Evolutionary conservation across 2,797 vertebrate species (phyloP).

Genomic region (Coendou prehensilis): DNA sequence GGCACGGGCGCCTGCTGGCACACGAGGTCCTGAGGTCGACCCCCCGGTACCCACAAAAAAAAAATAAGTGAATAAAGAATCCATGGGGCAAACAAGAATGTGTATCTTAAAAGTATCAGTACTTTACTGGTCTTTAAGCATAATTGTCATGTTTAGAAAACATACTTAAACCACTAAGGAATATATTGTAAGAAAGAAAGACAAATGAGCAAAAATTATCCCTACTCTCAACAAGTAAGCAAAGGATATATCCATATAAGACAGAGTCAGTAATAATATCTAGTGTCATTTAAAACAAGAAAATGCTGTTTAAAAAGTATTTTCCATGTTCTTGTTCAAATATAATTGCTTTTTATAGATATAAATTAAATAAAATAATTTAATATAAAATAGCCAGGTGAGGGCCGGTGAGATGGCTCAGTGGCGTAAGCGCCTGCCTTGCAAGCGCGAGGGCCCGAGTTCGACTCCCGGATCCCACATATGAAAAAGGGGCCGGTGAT

Average conservation of each 20-base stretch:
- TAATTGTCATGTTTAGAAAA: neutral
- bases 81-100: neutral
- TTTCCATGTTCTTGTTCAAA: neutral
- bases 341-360: neutral
- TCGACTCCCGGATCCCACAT: too few species aligned
- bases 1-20: too few species aligned
- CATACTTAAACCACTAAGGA: neutral
- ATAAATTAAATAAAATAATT: neutral
- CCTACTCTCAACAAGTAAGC: neutral
- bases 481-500: too few species aligned
- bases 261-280: neutral
- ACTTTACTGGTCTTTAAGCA: neutral
- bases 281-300: neutral
- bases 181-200: neutral
- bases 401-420: too few species aligned
- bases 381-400: neutral
- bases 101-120: neutral
- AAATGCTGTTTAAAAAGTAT: neutral
- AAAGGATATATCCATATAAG: neutral
- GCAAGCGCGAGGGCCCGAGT: too few species aligned
- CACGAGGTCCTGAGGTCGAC: too few species aligned
- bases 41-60: too few species aligned
- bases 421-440: too few species aligned
- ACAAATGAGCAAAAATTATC: neutral
- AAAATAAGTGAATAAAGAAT: conserved; percentile 36